A percentile compares a stretch with the other conserved stretches of the same genome.
Conservation (phyloP, 2,113 vertebrate species). For the Galbula dea region DNA sequence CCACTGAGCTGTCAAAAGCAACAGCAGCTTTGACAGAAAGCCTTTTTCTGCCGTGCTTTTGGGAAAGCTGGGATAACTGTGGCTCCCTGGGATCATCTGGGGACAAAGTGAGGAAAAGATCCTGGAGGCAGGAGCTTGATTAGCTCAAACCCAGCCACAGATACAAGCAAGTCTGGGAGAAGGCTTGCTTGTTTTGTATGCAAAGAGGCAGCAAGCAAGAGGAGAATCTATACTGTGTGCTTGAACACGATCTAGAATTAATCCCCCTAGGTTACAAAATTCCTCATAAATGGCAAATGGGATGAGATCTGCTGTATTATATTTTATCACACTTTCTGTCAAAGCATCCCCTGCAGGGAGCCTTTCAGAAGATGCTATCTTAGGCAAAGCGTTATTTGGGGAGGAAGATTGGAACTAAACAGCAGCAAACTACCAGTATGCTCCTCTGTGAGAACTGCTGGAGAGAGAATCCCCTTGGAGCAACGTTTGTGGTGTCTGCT, state of each 20-base stretch:
- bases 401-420: not conserved
- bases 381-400: not conserved
- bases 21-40: not conserved
- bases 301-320: not conserved
- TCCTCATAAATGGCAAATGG: slow-evolving; percentile 17
- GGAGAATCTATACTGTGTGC: not conserved
- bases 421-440: not conserved
- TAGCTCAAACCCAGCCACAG: not conserved
- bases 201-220: not conserved
- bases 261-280: slow-evolving; percentile 36
- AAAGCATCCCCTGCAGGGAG: slow-evolving; percentile 43
- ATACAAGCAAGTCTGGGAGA: not conserved
- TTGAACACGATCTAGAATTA: slow-evolving; percentile 4
- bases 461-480: not conserved
- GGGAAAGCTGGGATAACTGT: not conserved
- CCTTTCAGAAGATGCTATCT: slow-evolving; percentile 6
- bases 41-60: not conserved
- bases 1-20: not conserved
- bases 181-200: not conserved
- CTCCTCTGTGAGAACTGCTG: not conserved
- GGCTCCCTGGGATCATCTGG: not conserved
- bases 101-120: not conserved
- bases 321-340: slow-evolving; percentile 56
- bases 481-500: not conserved
- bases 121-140: not conserved